Base-by-base conservation (phyloP, 2,113 vertebrate species). In the Bubo scandiacus region DNA sequence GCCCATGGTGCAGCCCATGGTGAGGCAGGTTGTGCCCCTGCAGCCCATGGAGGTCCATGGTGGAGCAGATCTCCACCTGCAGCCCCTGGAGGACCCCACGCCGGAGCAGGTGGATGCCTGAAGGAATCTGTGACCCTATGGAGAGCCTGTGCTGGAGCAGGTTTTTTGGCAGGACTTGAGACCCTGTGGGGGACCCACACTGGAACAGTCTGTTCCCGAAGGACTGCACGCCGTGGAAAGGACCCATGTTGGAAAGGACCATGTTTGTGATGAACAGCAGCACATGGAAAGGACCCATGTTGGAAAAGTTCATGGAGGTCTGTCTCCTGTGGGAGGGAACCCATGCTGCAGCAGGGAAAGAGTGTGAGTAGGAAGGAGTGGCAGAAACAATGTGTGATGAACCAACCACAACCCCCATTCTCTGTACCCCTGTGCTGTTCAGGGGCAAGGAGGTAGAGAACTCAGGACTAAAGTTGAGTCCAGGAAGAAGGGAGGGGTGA, bases 151-250 rank as follows among this genome's bases (percentile, higher is more conserved):
- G 0, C 19, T 55, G 59, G 12, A 61, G 13, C 26, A 77, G 30
- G 26, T 5, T 70, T 52, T 20, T 42, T 49, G 30, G 6, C 19
- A 36, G 43, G 54, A 26, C 40, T 10, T 70, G 49, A 22, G 42
- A 27, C 3, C 23, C 14, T 1, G 0, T 22, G 5, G n/a, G n/a
- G 22, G 29, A 67, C 3, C 3, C 10, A 22, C 0, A 0, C 30
- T 67, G 58, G 15, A 63, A 27, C 23, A 78, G 10, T 6, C 34
- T 20, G 0, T 20, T 83, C 43, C 40, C 57, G 57, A 75, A 67
- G 25, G n/a, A 23, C 23, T 78, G 19, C 14, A 63, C 4, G 9
- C 4, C 10, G 5, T 9, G 34, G 58, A 26, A 80, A 2, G 16
- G 9, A 66, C 3, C 5, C 1, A 4, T 3, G 3, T 11, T 61